Evolutionary conservation across 2,888 invertebrate species (phyloP).

Genomic region (Aplocera efformata): DNA sequence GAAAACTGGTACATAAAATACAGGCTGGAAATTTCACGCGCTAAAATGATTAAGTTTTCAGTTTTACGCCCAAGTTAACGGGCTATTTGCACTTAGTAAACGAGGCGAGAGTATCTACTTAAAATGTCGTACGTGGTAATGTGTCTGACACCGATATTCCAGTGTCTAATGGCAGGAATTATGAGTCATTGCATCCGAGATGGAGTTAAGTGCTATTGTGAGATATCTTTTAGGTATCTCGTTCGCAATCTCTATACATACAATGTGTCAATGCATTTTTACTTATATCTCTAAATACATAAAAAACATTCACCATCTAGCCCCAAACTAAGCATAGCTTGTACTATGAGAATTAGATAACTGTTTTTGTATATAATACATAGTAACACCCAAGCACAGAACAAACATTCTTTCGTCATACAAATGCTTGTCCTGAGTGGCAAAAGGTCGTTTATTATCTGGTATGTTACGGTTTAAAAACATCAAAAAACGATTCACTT

Average conservation of each 20-base stretch:
- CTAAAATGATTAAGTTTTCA: slow-evolving; percentile 17
- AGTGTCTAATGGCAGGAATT: slow-evolving; percentile 37
- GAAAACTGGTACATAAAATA: slow-evolving; percentile 9
- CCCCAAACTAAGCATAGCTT: no score
- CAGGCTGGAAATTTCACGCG: slow-evolving; percentile 41
- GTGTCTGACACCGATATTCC: slow-evolving; percentile 40
- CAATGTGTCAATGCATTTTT: slow-evolving; percentile 1
- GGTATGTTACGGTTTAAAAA: no score
- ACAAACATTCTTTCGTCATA: no score
- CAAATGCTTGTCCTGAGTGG: no score
- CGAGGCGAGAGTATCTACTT: slow-evolving; percentile 29
- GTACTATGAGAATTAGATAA: no score
- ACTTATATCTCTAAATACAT: neutral
- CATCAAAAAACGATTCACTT: no score
- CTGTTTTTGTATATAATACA: no score
- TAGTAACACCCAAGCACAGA: no score
- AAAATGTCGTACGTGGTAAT: slow-evolving; percentile 33
- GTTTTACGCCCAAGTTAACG: slow-evolving; percentile 11
- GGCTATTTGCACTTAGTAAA: slow-evolving; percentile 22
- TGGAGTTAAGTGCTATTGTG: slow-evolving; percentile 32
- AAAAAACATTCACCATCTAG: no score
- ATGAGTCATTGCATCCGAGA: slow-evolving; percentile 38
- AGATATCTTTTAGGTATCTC: slow-evolving; percentile 7
- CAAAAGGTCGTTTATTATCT: no score
- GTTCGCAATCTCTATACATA: slow-evolving; percentile 25